phyloP scores from a whole-genome alignment of 1,140 invertebrate genomes.

The Heliconius nattereri region DNA sequence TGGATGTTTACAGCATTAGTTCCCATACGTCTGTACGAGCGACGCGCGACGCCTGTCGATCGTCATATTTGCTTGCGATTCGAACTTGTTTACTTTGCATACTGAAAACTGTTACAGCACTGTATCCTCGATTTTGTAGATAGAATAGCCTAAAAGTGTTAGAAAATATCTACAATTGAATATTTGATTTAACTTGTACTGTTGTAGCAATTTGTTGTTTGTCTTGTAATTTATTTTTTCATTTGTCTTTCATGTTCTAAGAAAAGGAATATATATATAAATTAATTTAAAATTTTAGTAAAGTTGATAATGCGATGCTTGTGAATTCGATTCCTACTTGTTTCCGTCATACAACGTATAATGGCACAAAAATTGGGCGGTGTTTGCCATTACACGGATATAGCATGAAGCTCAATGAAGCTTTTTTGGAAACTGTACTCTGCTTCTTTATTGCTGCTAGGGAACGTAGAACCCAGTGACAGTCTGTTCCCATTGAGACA shows the following conservation, averaged over 20 bases:
- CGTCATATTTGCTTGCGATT: not conserved
- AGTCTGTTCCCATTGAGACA: not conserved
- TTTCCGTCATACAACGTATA: too few species aligned
- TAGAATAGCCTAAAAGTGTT: not conserved
- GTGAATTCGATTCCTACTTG: too few species aligned
- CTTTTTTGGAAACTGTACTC: not conserved
- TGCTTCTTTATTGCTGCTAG: too few species aligned
- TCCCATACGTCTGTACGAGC: not conserved
- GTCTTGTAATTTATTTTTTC: not conserved
- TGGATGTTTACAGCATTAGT: not conserved
- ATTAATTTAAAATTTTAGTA: too few species aligned
- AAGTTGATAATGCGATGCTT: too few species aligned
- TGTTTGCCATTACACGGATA: too few species aligned
- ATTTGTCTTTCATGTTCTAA: not conserved
- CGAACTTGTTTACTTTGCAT: not conserved
- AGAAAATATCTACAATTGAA: not conserved
- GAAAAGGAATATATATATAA: too few species aligned
- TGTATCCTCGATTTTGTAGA: not conserved
- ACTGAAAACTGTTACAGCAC: not conserved
- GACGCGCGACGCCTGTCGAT: not conserved
- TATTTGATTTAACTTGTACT: not conserved
- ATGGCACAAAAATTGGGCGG: too few species aligned
- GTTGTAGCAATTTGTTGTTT: too few species aligned
- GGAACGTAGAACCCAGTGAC: not conserved
- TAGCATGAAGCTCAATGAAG: too few species aligned